Conservation (phyloP, 2,113 vertebrate species). For the Pseudorhombus dupliciocellatus region DNA sequence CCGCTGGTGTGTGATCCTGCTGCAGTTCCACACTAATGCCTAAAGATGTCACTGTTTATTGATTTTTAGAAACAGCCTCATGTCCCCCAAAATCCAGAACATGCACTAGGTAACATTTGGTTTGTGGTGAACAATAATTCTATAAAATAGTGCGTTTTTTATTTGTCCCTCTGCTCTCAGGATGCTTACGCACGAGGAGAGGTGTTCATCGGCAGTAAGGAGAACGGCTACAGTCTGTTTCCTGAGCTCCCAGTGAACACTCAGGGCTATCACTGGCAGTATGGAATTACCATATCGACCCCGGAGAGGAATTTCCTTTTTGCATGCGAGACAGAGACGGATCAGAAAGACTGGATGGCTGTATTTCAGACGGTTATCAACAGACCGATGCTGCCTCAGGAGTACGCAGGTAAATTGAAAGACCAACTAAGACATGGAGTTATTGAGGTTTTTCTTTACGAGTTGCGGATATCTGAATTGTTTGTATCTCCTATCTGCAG, state of each 20-base stretch:
- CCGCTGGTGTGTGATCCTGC: slow-evolving; percentile 81
- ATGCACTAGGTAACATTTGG: background rate
- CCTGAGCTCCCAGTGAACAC: slow-evolving; percentile 84
- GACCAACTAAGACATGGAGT: background rate
- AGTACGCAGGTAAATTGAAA: slow-evolving; percentile 88
- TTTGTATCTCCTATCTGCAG: slow-evolving; percentile 73
- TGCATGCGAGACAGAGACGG: slow-evolving; percentile 87
- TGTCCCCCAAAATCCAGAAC: background rate
- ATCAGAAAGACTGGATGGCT: slow-evolving; percentile 89
- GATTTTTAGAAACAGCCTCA: background rate
- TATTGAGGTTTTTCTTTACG: background rate
- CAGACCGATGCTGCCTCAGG: slow-evolving; percentile 93
- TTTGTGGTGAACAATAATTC: background rate
- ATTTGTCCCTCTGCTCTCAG: slow-evolving; percentile 66
- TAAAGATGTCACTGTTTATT: slow-evolving; percentile 19
- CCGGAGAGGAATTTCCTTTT: slow-evolving; percentile 94
- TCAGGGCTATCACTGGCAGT: slow-evolving; percentile 90
- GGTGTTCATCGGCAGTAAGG: slow-evolving; percentile 94
- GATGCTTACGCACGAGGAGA: slow-evolving; percentile 95
- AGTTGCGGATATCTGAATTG: slow-evolving; percentile 1
- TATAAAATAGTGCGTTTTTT: background rate
- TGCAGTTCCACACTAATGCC: slow-evolving; percentile 13
- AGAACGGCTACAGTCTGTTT: slow-evolving; percentile 89
- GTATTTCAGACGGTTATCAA: slow-evolving; percentile 88
- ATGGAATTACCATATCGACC: slow-evolving; percentile 93